Evolutionary conservation across 2,888 invertebrate species (phyloP).

Genomic region (Baccha elongata): DNA sequence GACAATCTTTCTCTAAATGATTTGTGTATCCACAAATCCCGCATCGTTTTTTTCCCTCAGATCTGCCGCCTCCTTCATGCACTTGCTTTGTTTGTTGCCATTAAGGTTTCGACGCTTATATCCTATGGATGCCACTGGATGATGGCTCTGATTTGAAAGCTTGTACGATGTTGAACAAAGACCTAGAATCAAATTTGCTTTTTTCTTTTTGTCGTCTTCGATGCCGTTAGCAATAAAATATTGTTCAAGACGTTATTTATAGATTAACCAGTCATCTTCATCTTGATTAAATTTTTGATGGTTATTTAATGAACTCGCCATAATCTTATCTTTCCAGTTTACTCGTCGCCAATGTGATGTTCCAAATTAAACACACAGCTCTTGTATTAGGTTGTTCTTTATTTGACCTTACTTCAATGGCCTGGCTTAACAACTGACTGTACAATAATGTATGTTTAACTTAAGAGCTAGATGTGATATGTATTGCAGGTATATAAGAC

Average conservation of each 20-base stretch:
- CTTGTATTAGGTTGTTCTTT: no score
- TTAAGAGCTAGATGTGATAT: no score
- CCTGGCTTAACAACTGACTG: no score
- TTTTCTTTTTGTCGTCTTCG: slow-evolving; percentile 16
- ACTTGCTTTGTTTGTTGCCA: not conserved
- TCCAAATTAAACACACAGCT: no score
- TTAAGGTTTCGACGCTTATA: not conserved
- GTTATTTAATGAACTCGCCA: no score
- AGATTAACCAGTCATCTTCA: slow-evolving; percentile 19
- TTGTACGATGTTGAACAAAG: slow-evolving; percentile 20
- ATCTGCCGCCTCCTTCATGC: not conserved
- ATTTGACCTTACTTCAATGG: no score
- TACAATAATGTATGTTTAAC: no score
- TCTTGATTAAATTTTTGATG: no score
- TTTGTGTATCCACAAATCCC: not conserved
- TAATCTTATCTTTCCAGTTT: no score
- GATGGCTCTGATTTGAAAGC: slow-evolving; percentile 6
- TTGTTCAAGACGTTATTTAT: slow-evolving; percentile 7
- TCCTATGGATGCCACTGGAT: not conserved
- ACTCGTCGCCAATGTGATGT: no score
- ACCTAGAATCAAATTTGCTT: slow-evolving; percentile 26
- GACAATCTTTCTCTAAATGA: no score
- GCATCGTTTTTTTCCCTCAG: not conserved
- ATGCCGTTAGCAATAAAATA: slow-evolving; percentile 22
- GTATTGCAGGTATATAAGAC: no score